Evolutionary conservation across 2,888 invertebrate genomes (phyloP), one percentile per base, ranked within the genome.

Genomic region (Proisotoma minuta): DNA sequence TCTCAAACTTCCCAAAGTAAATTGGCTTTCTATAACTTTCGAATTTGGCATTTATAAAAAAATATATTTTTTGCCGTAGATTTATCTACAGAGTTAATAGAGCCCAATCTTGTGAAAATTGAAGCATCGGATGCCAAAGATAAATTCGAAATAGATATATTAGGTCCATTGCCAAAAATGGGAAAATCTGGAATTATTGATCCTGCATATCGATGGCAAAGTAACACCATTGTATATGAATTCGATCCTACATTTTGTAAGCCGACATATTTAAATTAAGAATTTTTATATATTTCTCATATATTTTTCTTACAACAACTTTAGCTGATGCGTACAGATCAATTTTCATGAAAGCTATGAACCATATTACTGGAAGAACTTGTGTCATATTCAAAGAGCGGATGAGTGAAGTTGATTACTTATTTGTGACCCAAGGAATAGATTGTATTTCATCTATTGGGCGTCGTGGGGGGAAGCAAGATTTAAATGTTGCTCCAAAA

Each of bases 321-420:
- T 12, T 20, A 43, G 43, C 43, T n/a, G 43, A 15, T n/a, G 43
- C 43, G 15, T 43, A 18, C 43, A 15, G 43, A 5, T 43, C 43
- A 5, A 43, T 20, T 18, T 43, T 43, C 20, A 43, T 5, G 5
- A 5, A 43, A 43, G 43, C 43, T 5, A 43, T 43, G 5, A 43
- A 43, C 5, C 43, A 43, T n/a, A 43, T 43, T 20, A 43, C 43
- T 43, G 43, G 43, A 5, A 15, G 43, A 43, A 43, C 43, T 43
- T 43, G 43, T n/a, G 43, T 43, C 43, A 43, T n/a, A 43, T 43
- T 43, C 20, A 43, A 43, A n/a, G 43, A 43, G 18, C 43, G 18
- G 18, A 43, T 43, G 43, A 20, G 18, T 5, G 43, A 43, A n/a
- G 20, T 4, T 43, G 43, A 43, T 20, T 43, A 43, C 43, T 5